Evolutionary conservation across 1,140 invertebrate species (phyloP).

Genomic region (Tachypleus tridentatus): DNA sequence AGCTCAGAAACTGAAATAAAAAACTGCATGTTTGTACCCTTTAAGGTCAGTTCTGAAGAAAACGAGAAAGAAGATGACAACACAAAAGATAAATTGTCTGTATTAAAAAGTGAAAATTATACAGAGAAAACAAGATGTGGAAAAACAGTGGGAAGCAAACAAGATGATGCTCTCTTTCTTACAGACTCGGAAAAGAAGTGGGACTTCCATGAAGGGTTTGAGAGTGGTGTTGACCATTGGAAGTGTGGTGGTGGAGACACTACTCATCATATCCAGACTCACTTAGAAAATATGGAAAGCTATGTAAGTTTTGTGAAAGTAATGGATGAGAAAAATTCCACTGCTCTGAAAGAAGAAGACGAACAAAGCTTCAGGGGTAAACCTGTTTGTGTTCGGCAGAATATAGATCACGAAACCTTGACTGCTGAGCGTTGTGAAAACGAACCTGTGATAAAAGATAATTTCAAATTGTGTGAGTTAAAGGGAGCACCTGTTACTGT

Average conservation of each 20-base stretch:
- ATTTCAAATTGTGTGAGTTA: too few species aligned
- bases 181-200: conserved; percentile 23
- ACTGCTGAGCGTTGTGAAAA: too few species aligned
- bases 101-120: conserved; percentile 23
- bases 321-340: conserved; percentile 29
- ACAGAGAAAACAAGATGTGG: conserved; percentile 23
- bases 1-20: too few species aligned
- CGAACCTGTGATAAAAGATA: too few species aligned
- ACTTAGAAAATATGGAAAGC: conserved; percentile 71
- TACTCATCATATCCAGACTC: conserved; percentile 64
- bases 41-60: too few species aligned
- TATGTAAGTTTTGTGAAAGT: conserved; percentile 65
- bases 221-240: conserved; percentile 35
- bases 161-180: conserved; percentile 19
- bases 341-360: too few species aligned
- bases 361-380: too few species aligned
- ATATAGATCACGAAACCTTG: too few species aligned
- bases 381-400: too few species aligned
- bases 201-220: conserved; percentile 28
- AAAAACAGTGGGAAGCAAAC: conserved; percentile 22
- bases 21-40: too few species aligned
- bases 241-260: conserved; percentile 38
- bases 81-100: conserved; percentile 10
- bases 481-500: too few species aligned
- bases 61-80: background rate